Base-by-base conservation (phyloP, 2,797 vertebrate genomes). In the Anas georgica region DNA sequence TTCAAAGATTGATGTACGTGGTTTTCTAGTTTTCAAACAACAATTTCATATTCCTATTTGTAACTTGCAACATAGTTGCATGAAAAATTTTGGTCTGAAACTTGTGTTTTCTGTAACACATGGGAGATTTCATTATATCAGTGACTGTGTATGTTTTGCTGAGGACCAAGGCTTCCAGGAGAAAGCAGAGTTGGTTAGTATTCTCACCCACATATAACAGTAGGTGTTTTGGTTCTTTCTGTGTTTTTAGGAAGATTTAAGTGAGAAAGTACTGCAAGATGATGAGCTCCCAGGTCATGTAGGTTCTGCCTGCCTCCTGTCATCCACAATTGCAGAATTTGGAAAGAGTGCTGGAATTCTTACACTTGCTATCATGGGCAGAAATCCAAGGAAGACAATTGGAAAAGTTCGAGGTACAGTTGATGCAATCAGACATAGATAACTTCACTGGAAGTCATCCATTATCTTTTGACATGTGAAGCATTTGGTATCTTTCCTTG, bases 321-420 rank as follows among this genome's bases (percentile, higher is more conserved):
- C 99, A 7, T 99, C 99, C 54, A 98, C 98, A 17, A 98, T 99
- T 92, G 91, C 93, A 18, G 99, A 99, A 95, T 98, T 90, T 0
- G 99, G 98, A 14, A 99, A 98, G 93, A 99, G 99, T 73, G 98
- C 93, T 28, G 99, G 99, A 20, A 77, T 99, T 55, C 98, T 98
- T 35, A 99, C 98, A 1, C 98, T 99, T 82, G 99, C 99, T 67
- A 99, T 99, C 86, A 99, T 99, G 99, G 98, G 98, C 89, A 98
- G 99, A 80, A 99, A 98, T 91, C 98, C 98, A 79, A 98, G 99
- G 86, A 99, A 98, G 96, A 99, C 99, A 22, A 98, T 99, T 54
- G 99, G 99, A 75, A 99, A 99, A 99, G 99, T 99, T 35, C 97
- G 98, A 99, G 99, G 99, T 99, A 97, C 85, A 83, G 72, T 63